Conservation (phyloP, 2,888 invertebrate genomes). For the Pachliopta kotzebuea region DNA sequence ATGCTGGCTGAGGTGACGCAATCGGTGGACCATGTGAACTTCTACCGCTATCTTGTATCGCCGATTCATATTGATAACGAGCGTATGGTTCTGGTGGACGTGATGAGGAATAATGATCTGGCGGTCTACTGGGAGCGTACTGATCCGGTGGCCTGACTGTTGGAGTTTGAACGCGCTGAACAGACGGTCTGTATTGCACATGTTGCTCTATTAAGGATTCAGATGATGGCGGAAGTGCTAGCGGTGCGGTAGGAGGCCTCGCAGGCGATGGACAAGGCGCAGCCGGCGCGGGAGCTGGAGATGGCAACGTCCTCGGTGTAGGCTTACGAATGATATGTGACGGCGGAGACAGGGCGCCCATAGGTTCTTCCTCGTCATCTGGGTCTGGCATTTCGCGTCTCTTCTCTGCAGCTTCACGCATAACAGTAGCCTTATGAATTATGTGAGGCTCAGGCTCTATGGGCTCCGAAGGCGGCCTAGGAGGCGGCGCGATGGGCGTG, state of each 20-base stretch:
- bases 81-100: slow-evolving; percentile 63
- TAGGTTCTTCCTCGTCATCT: slow-evolving; percentile 68
- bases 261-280: slow-evolving; percentile 45
- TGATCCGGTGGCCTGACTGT: slow-evolving; percentile 61
- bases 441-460: slow-evolving; percentile 78
- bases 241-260: slow-evolving; percentile 50
- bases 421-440: slow-evolving; percentile 77
- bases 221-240: slow-evolving; percentile 43
- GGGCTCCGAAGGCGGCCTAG: slow-evolving; percentile 73
- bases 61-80: slow-evolving; percentile 63
- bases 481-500: slow-evolving; percentile 59
- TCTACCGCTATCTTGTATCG: slow-evolving; percentile 52
- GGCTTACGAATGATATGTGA: slow-evolving; percentile 75
- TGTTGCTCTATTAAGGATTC: slow-evolving; percentile 54
- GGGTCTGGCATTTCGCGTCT: slow-evolving; percentile 67
- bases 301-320: slow-evolving; percentile 54
- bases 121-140: slow-evolving; percentile 60
- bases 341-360: slow-evolving; percentile 68
- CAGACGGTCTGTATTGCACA: slow-evolving; percentile 51
- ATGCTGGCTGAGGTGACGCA: slow-evolving; percentile 60
- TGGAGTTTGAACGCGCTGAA: slow-evolving; percentile 61
- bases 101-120: slow-evolving; percentile 64
- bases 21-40: slow-evolving; percentile 52
- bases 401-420: slow-evolving; percentile 76
- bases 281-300: slow-evolving; percentile 65